Evolutionary conservation across 2,888 invertebrate species (phyloP), one percentile per base, ranked within the genome.

Genomic region (Acanthococcus lagerstroemiae): DNA sequence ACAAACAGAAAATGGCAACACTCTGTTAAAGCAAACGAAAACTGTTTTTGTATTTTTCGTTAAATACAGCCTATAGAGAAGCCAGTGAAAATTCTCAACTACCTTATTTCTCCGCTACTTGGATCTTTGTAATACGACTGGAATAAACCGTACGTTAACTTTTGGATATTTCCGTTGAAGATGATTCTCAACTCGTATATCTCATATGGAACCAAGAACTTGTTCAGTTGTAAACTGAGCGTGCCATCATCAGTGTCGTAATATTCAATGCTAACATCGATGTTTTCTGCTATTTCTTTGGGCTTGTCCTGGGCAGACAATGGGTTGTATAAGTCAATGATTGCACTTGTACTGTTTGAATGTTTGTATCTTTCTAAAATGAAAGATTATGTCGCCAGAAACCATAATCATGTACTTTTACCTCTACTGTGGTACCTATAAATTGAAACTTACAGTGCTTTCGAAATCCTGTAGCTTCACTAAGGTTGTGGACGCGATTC

Each of bases 111-210:
- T 2, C 50, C 37, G 3, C 37, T 52, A 6, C 25, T 19, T 37
- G 25, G 2, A 44, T 63, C 54, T 24, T n/a, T 15, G 25, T 50
- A 30, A 12, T 52, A 22, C 12, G 44, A 37, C 5, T 44, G 27
- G 52, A 63, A 63, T 1, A 63, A 19, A 30, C 63, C 63, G 17
- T 54, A 63, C 7, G 63, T 52, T 63, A 63, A 22, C 26, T 50
- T 22, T 54, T 52, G 63, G 17, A 63, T n/a, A 5, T 54, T 21
- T 5, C 52, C 63, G 22, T 37, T 50, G 37, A 37, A 63, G 37
- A 27, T 21, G 30, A 63, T 63, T 21, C 7, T 25, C n/a, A 63
- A 26, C 19, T 63, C 63, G 52, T 63, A 63, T 6, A 44, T 54
- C 44, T 37, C 22, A 4, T 24, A 27, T 22, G 63, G 52, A 6